Percentiles rank a stretch among this genome's conserved stretches.
These are phyloP conservation scores for Dallia pectoralis DNA, from an alignment of 2,797 vertebrate species.

Conservation along the genomic window DNA sequence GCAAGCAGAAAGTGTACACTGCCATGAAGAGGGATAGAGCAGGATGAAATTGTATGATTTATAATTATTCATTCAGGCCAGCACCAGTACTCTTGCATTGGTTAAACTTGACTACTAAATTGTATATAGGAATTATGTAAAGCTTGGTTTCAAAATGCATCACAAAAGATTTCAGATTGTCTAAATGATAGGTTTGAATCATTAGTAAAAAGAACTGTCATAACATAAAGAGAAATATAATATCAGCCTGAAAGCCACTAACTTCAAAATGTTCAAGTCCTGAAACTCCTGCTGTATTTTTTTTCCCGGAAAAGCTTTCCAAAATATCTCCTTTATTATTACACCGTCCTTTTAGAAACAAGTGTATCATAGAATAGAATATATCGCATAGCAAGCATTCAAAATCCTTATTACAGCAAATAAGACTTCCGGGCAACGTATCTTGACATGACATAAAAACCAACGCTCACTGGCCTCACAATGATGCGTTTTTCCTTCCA, in stretches of 20 bases:
- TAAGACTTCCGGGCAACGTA: conserved; percentile 4
- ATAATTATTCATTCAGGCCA: conserved; percentile 14
- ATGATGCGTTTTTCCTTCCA: background rate
- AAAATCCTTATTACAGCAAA: conserved; percentile 8
- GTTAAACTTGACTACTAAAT: background rate
- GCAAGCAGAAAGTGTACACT: conserved; percentile 61
- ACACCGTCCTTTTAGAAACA: background rate
- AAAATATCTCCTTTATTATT: background rate
- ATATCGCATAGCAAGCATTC: conserved; percentile 6
- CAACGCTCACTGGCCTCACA: background rate
- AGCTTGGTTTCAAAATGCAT: conserved; percentile 21
- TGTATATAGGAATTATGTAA: conserved; percentile 1
- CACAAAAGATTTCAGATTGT: conserved; percentile 20
- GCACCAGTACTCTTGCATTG: background rate
- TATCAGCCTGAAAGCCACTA: conserved; percentile 8
- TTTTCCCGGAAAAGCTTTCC: background rate
- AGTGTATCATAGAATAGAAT: background rate
- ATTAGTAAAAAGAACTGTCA: conserved; percentile 24
- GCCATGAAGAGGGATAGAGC: conserved; percentile 48
- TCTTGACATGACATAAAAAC: background rate
- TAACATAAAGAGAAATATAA: conserved; percentile 9
- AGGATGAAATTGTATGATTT: conserved; percentile 4
- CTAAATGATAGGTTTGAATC: conserved; percentile 25
- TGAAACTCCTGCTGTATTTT: background rate
- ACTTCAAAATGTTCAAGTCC: background rate